These are phyloP conservation scores for Chiloscyllium punctatum DNA, from an alignment of 2,797 vertebrate genomes.

Conservation along the genomic window DNA sequence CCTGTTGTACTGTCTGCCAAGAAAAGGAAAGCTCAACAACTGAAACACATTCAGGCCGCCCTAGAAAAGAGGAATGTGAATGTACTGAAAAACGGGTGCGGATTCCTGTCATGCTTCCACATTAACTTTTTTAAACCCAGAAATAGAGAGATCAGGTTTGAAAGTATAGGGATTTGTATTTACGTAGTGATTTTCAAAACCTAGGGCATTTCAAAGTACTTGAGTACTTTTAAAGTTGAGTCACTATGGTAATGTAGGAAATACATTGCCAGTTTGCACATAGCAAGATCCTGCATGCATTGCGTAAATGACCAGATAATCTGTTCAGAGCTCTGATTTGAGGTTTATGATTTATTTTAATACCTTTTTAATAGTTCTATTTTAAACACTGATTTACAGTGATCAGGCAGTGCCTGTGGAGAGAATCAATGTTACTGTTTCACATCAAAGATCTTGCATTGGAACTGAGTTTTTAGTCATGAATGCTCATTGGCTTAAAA, in stretches of 20 bases:
- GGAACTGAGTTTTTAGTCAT: too few relatives aligned
- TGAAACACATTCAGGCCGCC: slow-evolving; percentile 41
- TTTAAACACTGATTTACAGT: not conserved
- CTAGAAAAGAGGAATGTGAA: slow-evolving; percentile 81
- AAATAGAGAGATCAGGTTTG: not conserved
- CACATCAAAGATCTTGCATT: too few relatives aligned
- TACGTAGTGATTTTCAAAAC: not conserved
- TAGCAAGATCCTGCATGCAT: not conserved
- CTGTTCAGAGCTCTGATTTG: not conserved
- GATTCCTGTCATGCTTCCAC: slow-evolving; percentile 61
- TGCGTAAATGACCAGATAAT: not conserved
- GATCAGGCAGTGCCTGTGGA: too few relatives aligned
- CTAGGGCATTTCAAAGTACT: not conserved
- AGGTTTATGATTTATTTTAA: not conserved
- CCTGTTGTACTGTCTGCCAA: slow-evolving; percentile 82
- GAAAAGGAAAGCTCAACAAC: slow-evolving; percentile 57
- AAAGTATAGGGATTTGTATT: not conserved
- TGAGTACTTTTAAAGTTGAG: not conserved
- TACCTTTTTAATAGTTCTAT: not conserved
- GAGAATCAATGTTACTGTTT: too few relatives aligned
- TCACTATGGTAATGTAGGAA: not conserved
- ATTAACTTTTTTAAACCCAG: not conserved
- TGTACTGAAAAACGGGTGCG: slow-evolving; percentile 74
- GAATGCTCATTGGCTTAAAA: too few relatives aligned
- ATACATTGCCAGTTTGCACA: not conserved